These are phyloP conservation scores for Melanostigma gelatinosum DNA, from an alignment of 2,113 vertebrate genomes.

Conservation along the genomic window DNA sequence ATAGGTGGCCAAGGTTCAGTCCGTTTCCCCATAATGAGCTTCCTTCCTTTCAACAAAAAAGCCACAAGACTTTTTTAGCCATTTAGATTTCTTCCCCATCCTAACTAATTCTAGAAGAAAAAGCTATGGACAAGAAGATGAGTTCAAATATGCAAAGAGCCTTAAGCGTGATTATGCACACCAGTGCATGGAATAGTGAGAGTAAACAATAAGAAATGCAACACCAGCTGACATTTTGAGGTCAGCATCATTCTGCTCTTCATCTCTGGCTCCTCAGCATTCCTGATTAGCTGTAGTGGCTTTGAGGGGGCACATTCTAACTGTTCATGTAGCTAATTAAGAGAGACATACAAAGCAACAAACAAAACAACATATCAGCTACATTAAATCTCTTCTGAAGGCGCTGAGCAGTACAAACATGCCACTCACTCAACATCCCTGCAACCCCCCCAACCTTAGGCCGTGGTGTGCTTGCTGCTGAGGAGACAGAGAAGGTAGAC, in stretches of 20 bases:
- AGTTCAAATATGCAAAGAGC: conserved; percentile 71
- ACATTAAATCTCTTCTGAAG: conserved; percentile 70
- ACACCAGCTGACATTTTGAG: conserved; percentile 83
- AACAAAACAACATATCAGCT: conserved; percentile 73
- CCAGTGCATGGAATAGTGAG: conserved; percentile 51
- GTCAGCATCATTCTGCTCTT: conserved; percentile 77
- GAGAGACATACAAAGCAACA: conserved; percentile 65
- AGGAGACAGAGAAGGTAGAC: conserved; percentile 67
- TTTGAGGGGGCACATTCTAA: conserved; percentile 60
- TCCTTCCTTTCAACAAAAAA: conserved; percentile 64
- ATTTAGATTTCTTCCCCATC: conserved; percentile 53
- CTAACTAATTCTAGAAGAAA: conserved; percentile 48
- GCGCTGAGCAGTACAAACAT: conserved; percentile 69
- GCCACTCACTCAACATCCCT: conserved; percentile 48
- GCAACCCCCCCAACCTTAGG: conserved; percentile 18
- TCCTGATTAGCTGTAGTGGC: conserved; percentile 76
- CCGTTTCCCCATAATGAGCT: conserved; percentile 73
- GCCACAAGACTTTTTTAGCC: conserved; percentile 45
- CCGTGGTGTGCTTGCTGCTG: conserved; percentile 38
- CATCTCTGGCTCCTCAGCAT: conserved; percentile 72
- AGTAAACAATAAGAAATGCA: conserved; percentile 77
- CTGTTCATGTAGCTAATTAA: conserved; percentile 70
- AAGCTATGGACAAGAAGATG: conserved; percentile 59
- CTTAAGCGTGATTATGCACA: conserved; percentile 61
- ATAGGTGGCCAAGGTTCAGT: conserved; percentile 69